These are phyloP conservation scores for Halictus quadricinctus DNA, from an alignment of 2,888 invertebrate genomes.

Conservation along the genomic window DNA sequence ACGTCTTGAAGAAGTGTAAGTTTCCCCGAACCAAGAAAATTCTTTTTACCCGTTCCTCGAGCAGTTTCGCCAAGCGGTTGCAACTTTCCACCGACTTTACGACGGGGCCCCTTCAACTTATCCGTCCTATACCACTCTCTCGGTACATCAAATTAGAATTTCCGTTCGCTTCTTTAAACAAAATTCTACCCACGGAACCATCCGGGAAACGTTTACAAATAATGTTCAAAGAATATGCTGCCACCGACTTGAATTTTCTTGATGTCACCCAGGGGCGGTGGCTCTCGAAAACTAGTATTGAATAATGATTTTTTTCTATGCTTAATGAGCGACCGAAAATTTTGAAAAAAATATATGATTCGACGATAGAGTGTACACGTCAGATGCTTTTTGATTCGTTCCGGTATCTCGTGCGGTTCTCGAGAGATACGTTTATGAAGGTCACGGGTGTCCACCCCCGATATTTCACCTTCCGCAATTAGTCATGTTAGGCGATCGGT, in stretches of 20 bases:
- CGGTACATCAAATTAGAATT: conserved; percentile 5
- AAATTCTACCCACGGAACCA: background rate
- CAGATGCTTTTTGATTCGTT: background rate
- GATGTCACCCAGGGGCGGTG: background rate
- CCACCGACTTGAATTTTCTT: background rate
- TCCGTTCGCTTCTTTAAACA: background rate
- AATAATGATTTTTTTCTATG: background rate
- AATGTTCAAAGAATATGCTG: background rate
- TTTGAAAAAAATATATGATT: background rate
- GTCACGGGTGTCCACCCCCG: background rate
- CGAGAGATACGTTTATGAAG: background rate
- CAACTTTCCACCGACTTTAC: background rate
- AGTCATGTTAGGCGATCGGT: background rate
- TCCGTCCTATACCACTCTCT: background rate
- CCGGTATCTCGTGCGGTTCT: background rate
- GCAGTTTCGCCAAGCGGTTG: too few relatives aligned
- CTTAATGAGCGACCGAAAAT: background rate
- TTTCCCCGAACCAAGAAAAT: background rate
- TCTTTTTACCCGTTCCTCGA: background rate
- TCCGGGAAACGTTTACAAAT: background rate
- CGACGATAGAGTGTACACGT: background rate
- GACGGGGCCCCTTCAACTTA: background rate
- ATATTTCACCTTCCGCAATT: background rate
- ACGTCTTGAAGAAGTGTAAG: conserved; percentile 94
- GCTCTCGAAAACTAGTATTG: background rate